Conservation (phyloP, 2,888 invertebrate genomes). For the Diaprepes abbreviatus region DNA sequence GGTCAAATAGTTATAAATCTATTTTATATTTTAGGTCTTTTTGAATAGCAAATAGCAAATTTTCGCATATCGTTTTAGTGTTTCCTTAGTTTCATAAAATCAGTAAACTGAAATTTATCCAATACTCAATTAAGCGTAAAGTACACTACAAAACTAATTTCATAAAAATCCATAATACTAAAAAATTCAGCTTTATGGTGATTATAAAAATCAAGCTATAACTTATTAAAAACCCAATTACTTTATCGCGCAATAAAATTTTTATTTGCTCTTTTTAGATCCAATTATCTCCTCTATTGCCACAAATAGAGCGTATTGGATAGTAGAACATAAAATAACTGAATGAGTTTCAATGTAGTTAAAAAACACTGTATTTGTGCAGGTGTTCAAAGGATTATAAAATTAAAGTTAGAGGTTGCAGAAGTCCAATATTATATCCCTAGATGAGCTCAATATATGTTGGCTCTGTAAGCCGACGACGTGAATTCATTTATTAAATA, state of each 20-base stretch:
- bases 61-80: too few relatives aligned
- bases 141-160: conserved; percentile 8
- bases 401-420: too few relatives aligned
- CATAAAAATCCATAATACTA: conserved; percentile 1
- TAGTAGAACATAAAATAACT: conserved; percentile 1
- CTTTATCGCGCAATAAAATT: neutral
- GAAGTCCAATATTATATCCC: too few relatives aligned
- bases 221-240: neutral
- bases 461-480: too few relatives aligned
- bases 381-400: neutral
- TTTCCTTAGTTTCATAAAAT: too few relatives aligned
- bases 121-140: too few relatives aligned
- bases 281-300: conserved; percentile 4
- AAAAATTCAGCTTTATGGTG: neutral
- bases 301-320: neutral
- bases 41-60: too few relatives aligned
- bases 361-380: neutral
- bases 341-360: neutral
- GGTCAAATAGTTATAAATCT: too few relatives aligned
- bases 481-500: too few relatives aligned
- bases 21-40: too few relatives aligned
- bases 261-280: neutral
- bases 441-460: too few relatives aligned
- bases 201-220: neutral
- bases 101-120: too few relatives aligned